Conservation (phyloP, 2,113 vertebrate species). For the Hystrix brachyura region DNA sequence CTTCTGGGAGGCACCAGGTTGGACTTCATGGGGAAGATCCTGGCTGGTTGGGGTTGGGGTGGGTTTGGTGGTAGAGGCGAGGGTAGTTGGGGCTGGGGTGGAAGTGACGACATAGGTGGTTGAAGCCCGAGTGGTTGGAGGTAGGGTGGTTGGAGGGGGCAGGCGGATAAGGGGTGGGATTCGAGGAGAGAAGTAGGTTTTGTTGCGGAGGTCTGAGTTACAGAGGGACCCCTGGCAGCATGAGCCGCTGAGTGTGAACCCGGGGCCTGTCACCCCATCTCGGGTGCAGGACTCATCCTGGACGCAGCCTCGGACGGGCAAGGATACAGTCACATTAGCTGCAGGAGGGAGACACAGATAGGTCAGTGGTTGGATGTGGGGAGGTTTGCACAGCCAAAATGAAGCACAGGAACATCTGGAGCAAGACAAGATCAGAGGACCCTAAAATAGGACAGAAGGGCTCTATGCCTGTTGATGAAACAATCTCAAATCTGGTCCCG, state of each 20-base stretch:
- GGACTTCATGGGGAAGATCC: neutral
- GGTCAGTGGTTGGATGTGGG: neutral
- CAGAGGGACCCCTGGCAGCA: constrained; percentile 83
- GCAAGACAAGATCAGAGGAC: neutral
- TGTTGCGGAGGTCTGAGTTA: constrained; percentile 84
- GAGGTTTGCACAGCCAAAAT: neutral
- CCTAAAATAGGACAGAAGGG: neutral
- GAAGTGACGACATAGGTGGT: neutral
- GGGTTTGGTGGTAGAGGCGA: neutral
- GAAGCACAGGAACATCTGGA: neutral
- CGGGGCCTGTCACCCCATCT: constrained; percentile 57
- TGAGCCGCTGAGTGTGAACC: constrained; percentile 81
- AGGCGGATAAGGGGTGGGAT: constrained; percentile 78
- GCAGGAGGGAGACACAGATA: neutral
- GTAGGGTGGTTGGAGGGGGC: neutral
- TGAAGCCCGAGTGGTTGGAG: neutral
- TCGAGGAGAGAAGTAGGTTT: constrained; percentile 78
- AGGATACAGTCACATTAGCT: constrained; percentile 82
- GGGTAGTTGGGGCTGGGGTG: neutral
- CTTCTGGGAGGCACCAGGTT: accelerated
- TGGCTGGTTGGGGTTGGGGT: neutral
- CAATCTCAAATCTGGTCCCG: neutral
- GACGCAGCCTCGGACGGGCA: constrained; percentile 83
- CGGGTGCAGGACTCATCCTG: constrained; percentile 80
- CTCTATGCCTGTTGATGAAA: neutral